These are phyloP conservation scores for Erithacus rubecula DNA, from an alignment of 2,797 vertebrate genomes.

Conservation along the genomic window DNA sequence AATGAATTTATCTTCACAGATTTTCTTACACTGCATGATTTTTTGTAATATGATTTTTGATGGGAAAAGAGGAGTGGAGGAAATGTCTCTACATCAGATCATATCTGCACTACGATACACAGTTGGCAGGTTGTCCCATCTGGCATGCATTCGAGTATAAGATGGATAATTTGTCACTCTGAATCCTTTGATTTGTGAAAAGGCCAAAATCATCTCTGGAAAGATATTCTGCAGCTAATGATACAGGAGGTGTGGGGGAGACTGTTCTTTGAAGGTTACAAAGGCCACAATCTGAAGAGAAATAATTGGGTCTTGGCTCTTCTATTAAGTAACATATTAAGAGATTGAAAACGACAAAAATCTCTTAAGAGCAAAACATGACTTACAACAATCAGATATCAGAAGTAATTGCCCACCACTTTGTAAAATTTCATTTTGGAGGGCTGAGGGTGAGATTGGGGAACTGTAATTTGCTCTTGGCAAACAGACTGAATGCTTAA, in stretches of 20 bases:
- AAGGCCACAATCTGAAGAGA: constrained; percentile 50
- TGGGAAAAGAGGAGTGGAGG: not conserved
- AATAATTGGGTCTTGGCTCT: constrained; percentile 50
- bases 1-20: not conserved
- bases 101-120: not conserved
- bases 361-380: constrained; percentile 25
- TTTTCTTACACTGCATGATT: not conserved
- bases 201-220: constrained; percentile 40
- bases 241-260: constrained; percentile 43
- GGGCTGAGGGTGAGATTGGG: constrained; percentile 18
- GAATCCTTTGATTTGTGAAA: constrained; percentile 48
- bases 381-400: constrained; percentile 19
- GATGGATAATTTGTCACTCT: constrained; percentile 48
- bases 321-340: constrained; percentile 12
- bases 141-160: constrained; percentile 1
- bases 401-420: constrained; percentile 45
- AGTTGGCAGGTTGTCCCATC: constrained; percentile 31
- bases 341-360: constrained; percentile 10
- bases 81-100: not conserved
- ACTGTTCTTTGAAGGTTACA: constrained; percentile 35
- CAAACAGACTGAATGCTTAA: constrained; percentile 60
- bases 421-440: constrained; percentile 51
- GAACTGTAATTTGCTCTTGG: constrained; percentile 58
- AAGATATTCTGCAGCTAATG: constrained; percentile 37
- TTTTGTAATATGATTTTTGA: not conserved